These are phyloP conservation scores for Entosphenus tridentatus DNA, from an alignment of 2,113 vertebrate species.

Conservation along the genomic window DNA sequence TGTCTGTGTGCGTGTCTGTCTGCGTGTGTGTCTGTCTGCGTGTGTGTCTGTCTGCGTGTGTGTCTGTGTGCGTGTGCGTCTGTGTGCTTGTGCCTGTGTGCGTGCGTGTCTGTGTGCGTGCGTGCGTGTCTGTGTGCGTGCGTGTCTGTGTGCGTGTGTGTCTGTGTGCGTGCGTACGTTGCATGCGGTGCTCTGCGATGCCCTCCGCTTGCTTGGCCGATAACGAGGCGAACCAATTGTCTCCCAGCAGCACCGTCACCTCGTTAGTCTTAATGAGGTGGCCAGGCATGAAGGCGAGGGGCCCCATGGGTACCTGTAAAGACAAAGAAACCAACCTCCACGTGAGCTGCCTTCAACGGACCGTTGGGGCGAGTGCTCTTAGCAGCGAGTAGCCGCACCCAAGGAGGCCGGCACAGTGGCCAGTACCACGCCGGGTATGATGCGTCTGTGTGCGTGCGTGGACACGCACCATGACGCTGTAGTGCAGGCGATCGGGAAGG, in stretches of 20 bases:
- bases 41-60: too few species aligned
- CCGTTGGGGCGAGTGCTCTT: constrained; percentile 16
- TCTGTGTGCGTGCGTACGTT: constrained; percentile 29
- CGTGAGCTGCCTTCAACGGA: constrained; percentile 15
- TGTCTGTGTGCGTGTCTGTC: too few species aligned
- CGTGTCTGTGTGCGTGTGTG: too few species aligned
- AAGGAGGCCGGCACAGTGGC: constrained; percentile 12
- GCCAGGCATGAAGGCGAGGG: constrained; percentile 92
- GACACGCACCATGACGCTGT: constrained; percentile 59
- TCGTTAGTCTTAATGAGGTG: constrained; percentile 81
- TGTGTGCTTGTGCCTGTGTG: too few species aligned
- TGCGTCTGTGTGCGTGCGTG: too few species aligned
- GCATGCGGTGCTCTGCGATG: constrained; percentile 68
- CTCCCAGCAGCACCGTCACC: constrained; percentile 67
- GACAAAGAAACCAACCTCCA: constrained; percentile 10
- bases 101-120: too few species aligned
- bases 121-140: too few species aligned
- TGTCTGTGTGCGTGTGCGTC: too few species aligned
- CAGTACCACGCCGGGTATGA: neutral
- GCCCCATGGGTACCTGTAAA: constrained; percentile 66
- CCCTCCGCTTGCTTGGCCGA: constrained; percentile 63
- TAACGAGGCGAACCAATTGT: constrained; percentile 93
- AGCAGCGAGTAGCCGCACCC: constrained; percentile 15
- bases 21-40: too few species aligned
- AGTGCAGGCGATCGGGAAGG: constrained; percentile 55